These are phyloP conservation scores for Sphyrna mokarran DNA, from an alignment of 2,113 vertebrate species.

Conservation along the genomic window DNA sequence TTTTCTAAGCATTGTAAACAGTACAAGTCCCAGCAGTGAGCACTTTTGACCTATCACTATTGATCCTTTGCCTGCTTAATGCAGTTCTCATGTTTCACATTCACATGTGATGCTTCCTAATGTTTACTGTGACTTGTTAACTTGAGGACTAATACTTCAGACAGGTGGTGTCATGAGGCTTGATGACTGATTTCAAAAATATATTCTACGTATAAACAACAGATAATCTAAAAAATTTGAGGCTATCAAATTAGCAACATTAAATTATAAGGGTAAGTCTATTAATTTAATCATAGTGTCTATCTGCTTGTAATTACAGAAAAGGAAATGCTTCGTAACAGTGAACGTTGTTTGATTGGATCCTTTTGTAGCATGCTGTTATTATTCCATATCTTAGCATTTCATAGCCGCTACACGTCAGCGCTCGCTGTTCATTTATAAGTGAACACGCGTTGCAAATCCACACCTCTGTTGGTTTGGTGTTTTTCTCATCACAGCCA, in stretches of 20 bases:
- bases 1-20: neutral
- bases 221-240: neutral
- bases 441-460: neutral
- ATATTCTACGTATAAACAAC: too few species aligned
- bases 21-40: neutral
- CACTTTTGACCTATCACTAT: neutral
- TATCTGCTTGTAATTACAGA: neutral
- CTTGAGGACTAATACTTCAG: too few species aligned
- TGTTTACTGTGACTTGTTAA: neutral
- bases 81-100: neutral
- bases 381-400: neutral
- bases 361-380: neutral
- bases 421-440: neutral
- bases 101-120: neutral
- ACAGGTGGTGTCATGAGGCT: too few species aligned
- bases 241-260: neutral
- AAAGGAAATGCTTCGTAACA: neutral
- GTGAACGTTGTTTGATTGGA: neutral
- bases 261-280: neutral
- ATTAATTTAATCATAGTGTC: neutral
- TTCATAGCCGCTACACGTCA: neutral
- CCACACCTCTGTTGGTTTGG: neutral
- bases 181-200: too few species aligned
- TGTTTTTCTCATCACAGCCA: too few species aligned
- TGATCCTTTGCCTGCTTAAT: neutral